Conservation (phyloP, 2,888 invertebrate species). For the Catocala fraxini region DNA sequence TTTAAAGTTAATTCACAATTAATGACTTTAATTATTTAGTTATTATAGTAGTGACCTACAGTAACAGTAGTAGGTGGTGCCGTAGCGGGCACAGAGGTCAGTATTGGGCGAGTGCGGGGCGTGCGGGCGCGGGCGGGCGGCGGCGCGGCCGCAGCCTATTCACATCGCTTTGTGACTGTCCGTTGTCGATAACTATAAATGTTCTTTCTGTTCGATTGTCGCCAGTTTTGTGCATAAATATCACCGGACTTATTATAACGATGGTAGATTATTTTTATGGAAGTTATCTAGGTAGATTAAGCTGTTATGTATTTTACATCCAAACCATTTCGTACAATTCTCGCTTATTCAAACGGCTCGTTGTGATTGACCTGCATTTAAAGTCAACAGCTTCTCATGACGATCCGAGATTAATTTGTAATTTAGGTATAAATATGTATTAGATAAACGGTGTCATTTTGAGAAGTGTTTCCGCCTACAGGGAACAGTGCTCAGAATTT, state of each 20-base stretch:
- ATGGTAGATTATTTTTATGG: conserved; percentile 85
- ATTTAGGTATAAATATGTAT: conserved; percentile 84
- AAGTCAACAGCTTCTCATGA: conserved; percentile 77
- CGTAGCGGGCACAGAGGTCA: conserved; percentile 28
- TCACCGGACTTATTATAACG: conserved; percentile 80
- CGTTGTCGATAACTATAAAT: conserved; percentile 42
- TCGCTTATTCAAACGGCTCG: conserved; percentile 70
- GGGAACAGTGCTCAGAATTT: conserved; percentile 78
- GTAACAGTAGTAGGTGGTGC: conserved; percentile 52
- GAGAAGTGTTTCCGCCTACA: conserved; percentile 74
- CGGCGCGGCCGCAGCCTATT: conserved; percentile 63
- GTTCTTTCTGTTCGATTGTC: conserved; percentile 59
- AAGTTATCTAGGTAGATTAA: conserved; percentile 86
- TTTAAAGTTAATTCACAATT: conserved; percentile 85
- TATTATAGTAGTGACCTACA: conserved; percentile 68
- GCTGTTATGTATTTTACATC: conserved; percentile 86
- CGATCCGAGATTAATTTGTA: conserved; percentile 83
- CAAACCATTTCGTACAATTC: conserved; percentile 71
- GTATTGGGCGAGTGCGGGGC: conserved; percentile 10
- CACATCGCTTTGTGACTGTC: conserved; percentile 74
- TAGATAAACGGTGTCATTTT: conserved; percentile 82
- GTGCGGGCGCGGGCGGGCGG: conserved; percentile 24
- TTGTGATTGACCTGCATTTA: conserved; percentile 82
- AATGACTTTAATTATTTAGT: conserved; percentile 80
- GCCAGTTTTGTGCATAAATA: conserved; percentile 71